A percentile compares a stretch with the other conserved stretches of the same genome.
Conservation (phyloP, 2,797 vertebrate genomes). For the Chloroceryle inda region DNA sequence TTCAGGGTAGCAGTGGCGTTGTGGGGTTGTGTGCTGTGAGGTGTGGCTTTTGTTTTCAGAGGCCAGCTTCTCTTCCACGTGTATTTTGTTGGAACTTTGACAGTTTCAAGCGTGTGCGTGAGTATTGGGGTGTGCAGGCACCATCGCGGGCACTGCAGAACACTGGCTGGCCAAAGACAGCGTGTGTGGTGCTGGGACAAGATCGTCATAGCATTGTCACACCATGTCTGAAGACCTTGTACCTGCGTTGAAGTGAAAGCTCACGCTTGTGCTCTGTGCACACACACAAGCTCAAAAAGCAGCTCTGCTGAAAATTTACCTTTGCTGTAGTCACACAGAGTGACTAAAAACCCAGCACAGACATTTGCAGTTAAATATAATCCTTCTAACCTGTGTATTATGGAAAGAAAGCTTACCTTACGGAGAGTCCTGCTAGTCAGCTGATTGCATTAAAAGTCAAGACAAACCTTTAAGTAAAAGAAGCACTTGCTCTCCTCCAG, state of each 20-base stretch:
- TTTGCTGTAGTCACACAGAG: neutral
- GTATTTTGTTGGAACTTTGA: rapidly evolving
- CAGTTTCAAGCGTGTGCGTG: rapidly evolving
- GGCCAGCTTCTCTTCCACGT: neutral
- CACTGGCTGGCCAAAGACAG: neutral
- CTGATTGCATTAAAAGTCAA: neutral
- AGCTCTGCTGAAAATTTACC: neutral
- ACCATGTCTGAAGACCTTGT: neutral
- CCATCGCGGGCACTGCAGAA: neutral
- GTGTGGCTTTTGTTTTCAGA: neutral
- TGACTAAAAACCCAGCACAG: neutral
- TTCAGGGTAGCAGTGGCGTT: rapidly evolving
- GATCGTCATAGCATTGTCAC: too few species aligned
- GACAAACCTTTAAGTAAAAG: neutral
- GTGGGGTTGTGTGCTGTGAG: neutral
- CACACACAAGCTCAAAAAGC: neutral
- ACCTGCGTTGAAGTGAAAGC: neutral
- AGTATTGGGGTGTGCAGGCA: neutral
- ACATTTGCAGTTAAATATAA: neutral
- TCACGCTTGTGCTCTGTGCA: rapidly evolving
- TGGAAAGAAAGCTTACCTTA: constrained; percentile 2
- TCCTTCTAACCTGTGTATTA: constrained; percentile 13
- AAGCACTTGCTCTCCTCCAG: neutral
- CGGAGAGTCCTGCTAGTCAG: neutral
- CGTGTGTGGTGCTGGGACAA: neutral